Evolutionary conservation across 1,140 invertebrate species (phyloP), one percentile per base, ranked within the genome.

Genomic region (Nomia melanderi): DNA sequence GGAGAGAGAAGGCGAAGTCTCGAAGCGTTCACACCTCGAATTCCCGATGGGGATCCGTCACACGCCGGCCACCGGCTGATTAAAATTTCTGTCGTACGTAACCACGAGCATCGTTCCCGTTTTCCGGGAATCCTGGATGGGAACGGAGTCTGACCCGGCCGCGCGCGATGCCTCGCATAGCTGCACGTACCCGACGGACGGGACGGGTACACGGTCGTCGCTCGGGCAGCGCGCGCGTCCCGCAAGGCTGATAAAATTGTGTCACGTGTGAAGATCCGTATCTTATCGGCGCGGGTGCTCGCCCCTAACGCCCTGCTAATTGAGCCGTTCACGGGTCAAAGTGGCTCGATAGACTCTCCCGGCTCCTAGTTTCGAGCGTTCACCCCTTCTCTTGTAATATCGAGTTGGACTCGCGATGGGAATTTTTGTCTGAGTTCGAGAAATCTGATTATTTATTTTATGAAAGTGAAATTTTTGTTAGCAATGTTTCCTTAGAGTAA

Each of bases 231-330:
- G 14, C 14, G 27, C 41, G 23, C 29, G 74, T 71, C 54, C 77
- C 73, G 62, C 66, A 76, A 77, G 44, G 73, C 53, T 79, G 69
- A 77, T 73, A 72, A 82, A 84, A 82, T 82, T 84, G 77, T 82
- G 83, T 82, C 83, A 82, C 80, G 83, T 71, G 77, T 82, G 54
- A 63, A 53, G 75, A 70, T 70, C n/a, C 63, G 25, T 60, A 53
- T 77, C 66, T 60, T 44, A 36, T 62, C 66, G 2, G 1, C 27
- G 17, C 20, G 9, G 53, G 20, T 50, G 54, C 12, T 23, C 39
- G 2, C 29, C 53, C 17, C 54, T 59, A 59, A 76, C 53, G 6
- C 27, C 65, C 39, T 47, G 11, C 41, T 76, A 76, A 76, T 76
- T 76, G 64, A 17, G 25, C 73, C 8, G 67, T 76, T 47, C 11